Conservation (phyloP, 2,888 invertebrate genomes). For the Lasioglossum leucozonium region DNA sequence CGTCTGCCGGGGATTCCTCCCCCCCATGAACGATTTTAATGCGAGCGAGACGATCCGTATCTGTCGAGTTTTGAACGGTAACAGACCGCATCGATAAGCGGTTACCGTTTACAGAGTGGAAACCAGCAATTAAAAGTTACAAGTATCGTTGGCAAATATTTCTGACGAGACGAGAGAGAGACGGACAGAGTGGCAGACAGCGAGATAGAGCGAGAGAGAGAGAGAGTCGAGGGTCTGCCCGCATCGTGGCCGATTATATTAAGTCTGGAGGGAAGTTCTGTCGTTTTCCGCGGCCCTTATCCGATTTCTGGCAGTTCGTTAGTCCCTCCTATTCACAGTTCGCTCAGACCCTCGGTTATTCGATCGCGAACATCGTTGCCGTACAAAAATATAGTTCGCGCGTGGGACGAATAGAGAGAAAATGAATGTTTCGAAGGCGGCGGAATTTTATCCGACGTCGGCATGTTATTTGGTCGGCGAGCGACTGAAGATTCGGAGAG, state of each 20-base stretch:
- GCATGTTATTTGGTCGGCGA: background rate
- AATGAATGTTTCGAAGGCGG: background rate
- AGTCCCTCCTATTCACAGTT: background rate
- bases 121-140: slow-evolving; percentile 43
- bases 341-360: background rate
- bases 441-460: background rate
- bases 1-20: background rate
- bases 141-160: slow-evolving; percentile 43
- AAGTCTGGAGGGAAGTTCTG: background rate
- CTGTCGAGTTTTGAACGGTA: background rate
- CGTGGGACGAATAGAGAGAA: background rate
- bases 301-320: background rate
- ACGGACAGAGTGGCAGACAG: background rate
- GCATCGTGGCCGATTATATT: background rate
- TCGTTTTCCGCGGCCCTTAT: background rate
- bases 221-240: background rate
- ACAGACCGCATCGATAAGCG: background rate
- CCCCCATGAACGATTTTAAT: background rate
- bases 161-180: slow-evolving; percentile 8
- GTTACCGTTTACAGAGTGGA: slow-evolving; percentile 2
- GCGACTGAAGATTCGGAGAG: background rate
- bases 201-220: background rate
- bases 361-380: background rate
- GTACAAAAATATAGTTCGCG: background rate
- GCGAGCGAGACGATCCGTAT: background rate